Evolutionary conservation across 1,140 invertebrate genomes (phyloP).

Genomic region (Riptortus pedestris): DNA sequence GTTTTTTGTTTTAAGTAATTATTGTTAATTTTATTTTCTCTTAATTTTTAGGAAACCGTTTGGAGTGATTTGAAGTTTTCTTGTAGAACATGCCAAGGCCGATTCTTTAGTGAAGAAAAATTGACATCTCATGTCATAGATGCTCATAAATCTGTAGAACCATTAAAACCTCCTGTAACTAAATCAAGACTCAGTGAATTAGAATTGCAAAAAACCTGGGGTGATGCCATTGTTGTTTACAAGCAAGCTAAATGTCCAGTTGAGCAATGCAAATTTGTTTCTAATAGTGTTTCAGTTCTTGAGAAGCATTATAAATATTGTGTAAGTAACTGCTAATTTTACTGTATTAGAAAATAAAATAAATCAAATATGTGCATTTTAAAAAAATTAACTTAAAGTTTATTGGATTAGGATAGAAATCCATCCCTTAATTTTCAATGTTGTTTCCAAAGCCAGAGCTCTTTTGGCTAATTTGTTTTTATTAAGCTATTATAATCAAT

Average conservation of each 20-base stretch:
- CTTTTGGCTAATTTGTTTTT: too few relatives aligned
- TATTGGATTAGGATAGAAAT: too few relatives aligned
- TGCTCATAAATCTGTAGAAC: background rate
- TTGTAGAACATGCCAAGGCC: constrained; percentile 2
- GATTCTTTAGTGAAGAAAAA: background rate
- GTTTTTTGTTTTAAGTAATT: too few relatives aligned
- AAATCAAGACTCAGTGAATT: background rate
- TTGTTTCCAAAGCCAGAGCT: too few relatives aligned
- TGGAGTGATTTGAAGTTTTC: background rate
- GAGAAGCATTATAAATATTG: constrained; percentile 10
- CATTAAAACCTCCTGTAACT: background rate
- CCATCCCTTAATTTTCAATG: too few relatives aligned
- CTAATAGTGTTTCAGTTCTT: background rate
- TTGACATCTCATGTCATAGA: background rate
- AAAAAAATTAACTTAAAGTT: too few relatives aligned
- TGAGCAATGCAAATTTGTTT: background rate
- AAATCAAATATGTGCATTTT: too few relatives aligned
- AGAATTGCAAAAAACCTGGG: background rate
- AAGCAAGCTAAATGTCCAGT: constrained; percentile 3
- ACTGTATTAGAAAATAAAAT: too few relatives aligned
- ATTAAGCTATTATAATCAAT: too few relatives aligned
- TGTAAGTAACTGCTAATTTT: background rate
- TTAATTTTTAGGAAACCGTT: constrained; percentile 10
- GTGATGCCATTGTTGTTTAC: background rate
- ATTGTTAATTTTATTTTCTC: background rate